Percentiles rank a stretch among this genome's conserved stretches.
These are phyloP conservation scores for Stenopsyche tienmushanensis DNA, from an alignment of 1,140 invertebrate genomes.

Conservation along the genomic window DNA sequence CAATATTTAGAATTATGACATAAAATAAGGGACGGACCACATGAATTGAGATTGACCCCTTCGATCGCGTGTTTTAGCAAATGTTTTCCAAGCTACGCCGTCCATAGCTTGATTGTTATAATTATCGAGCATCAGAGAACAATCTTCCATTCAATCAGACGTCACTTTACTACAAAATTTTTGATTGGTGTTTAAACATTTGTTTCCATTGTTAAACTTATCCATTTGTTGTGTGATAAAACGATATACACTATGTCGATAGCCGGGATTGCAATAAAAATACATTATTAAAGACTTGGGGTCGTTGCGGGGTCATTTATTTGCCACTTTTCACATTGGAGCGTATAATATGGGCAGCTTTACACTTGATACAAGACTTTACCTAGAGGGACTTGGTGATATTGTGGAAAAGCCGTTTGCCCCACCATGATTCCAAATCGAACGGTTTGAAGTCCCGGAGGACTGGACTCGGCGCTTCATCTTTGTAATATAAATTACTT, in stretches of 20 bases:
- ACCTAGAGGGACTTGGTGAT: constrained; percentile 69
- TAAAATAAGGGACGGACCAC: too few relatives aligned
- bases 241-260: not conserved
- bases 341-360: constrained; percentile 16
- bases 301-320: not conserved
- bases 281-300: not conserved
- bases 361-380: constrained; percentile 20
- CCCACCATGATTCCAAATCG: constrained; percentile 86
- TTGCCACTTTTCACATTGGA: constrained; percentile 13
- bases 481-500: constrained; percentile 65
- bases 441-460: constrained; percentile 81
- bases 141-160: too few relatives aligned
- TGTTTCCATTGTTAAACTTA: too few relatives aligned
- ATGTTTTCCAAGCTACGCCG: too few relatives aligned
- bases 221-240: too few relatives aligned
- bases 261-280: not conserved
- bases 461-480: constrained; percentile 66
- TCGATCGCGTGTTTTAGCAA: too few relatives aligned
- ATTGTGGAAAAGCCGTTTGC: constrained; percentile 77
- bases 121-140: too few relatives aligned
- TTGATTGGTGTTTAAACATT: too few relatives aligned
- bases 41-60: too few relatives aligned
- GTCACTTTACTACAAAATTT: too few relatives aligned
- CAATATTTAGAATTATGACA: too few relatives aligned
- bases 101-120: too few relatives aligned